These are phyloP conservation scores for Aphelenchoides bicaudatus DNA, from an alignment of 2,888 invertebrate genomes.

Conservation along the genomic window DNA sequence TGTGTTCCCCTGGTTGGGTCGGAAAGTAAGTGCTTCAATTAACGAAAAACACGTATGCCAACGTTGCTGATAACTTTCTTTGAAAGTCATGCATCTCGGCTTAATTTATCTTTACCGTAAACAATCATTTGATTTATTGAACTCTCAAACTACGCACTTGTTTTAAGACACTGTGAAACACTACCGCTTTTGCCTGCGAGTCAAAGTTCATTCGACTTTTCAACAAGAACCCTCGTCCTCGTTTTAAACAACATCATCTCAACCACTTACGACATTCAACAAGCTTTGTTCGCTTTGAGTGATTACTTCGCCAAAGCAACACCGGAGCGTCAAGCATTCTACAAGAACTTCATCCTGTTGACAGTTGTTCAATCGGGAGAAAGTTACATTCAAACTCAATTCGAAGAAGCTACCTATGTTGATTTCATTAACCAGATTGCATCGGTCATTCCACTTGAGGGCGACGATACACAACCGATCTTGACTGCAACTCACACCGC, in stretches of 20 bases:
- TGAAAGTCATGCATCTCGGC: too few relatives aligned
- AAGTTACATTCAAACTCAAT: not conserved
- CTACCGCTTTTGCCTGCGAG: conserved; percentile 19
- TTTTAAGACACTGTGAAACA: too few relatives aligned
- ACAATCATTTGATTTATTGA: too few relatives aligned
- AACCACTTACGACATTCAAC: conserved; percentile 16
- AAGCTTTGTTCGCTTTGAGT: not conserved
- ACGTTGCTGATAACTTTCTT: too few relatives aligned
- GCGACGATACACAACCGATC: not conserved
- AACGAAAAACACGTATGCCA: not conserved
- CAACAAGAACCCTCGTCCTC: conserved; percentile 11
- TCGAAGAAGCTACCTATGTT: not conserved
- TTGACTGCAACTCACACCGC: conserved; percentile 13
- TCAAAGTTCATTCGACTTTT: conserved; percentile 21
- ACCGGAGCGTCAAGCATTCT: too few relatives aligned
- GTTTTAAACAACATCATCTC: conserved; percentile 15
- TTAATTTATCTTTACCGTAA: not conserved
- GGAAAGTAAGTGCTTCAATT: conserved; percentile 17
- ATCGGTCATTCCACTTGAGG: not conserved
- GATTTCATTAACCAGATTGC: conserved; percentile 4
- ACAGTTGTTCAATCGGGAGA: conserved; percentile 16
- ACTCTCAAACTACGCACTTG: too few relatives aligned
- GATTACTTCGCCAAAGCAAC: too few relatives aligned
- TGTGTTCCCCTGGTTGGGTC: conserved; percentile 23
- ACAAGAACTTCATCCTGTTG: conserved; percentile 14